Percentiles rank a stretch among this genome's conserved stretches.
phyloP scores from a whole-genome alignment of 2,888 invertebrate species.

The Bedellia somnulentella region DNA sequence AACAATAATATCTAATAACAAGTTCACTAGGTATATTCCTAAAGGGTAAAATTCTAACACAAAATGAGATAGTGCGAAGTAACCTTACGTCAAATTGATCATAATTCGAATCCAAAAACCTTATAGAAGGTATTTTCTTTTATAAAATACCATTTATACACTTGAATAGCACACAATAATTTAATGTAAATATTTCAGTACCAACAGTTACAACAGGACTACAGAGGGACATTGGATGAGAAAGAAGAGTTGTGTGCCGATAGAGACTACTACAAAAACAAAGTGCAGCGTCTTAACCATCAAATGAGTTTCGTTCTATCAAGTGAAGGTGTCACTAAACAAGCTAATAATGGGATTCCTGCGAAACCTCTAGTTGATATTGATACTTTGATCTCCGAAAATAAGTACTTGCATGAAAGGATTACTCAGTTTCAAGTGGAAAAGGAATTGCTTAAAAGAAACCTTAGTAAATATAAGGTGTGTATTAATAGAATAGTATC shows the following conservation, averaged over 20 bases:
- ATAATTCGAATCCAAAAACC: too few relatives aligned
- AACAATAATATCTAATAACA: too few relatives aligned
- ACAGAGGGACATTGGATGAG: conserved; percentile 79
- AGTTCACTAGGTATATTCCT: too few relatives aligned
- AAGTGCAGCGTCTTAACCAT: conserved; percentile 79
- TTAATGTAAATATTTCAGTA: conserved; percentile 56
- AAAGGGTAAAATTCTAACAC: too few relatives aligned
- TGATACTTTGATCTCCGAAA: conserved; percentile 79
- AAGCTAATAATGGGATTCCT: conserved; percentile 19
- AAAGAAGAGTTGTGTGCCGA: conserved; percentile 82
- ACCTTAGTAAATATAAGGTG: conserved; percentile 76
- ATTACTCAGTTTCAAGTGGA: conserved; percentile 79
- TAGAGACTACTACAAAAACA: conserved; percentile 80
- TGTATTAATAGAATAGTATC: too few relatives aligned
- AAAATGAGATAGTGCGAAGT: too few relatives aligned
- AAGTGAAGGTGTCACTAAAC: conserved; percentile 17
- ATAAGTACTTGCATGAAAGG: conserved; percentile 81
- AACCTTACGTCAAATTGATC: too few relatives aligned
- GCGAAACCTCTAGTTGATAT: conserved; percentile 68
- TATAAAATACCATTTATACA: conserved; percentile 1
- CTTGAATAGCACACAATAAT: not conserved
- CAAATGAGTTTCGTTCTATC: conserved; percentile 67
- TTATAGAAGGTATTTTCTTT: too few relatives aligned
- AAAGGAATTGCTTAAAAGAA: conserved; percentile 72
- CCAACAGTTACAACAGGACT: conserved; percentile 73